Evolutionary conservation across 2,888 invertebrate genomes (phyloP), one percentile per base, ranked within the genome.

Genomic region (Cabera pusaria): DNA sequence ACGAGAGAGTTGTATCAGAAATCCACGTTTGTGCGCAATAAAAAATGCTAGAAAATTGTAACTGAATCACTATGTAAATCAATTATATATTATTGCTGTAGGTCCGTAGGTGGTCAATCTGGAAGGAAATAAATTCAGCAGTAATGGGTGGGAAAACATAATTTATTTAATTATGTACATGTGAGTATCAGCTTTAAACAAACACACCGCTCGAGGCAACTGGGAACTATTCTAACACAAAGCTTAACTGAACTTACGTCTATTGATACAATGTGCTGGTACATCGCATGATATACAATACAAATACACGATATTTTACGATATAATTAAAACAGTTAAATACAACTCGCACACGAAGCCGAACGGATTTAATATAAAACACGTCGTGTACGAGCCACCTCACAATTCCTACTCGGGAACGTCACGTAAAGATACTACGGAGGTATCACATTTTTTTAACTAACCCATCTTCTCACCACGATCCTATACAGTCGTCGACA

Each of bases 161-260:
- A 70, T 83, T 85, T 85, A 85, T 77, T 85, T 75, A 72, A 54
- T 67, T 83, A 84, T 81, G 69, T 85, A 86, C 86, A 86, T 79
- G 64, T 72, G 72, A 74, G 71, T 72, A 42, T 50, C 44, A 36
- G 41, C 40, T 59, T 74, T 73, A 75, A 59, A 75, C 74, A 71
- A 77, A 64, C 60, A 72, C 69, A 67, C 64, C 61, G 76, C 69
- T 66, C 52, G 43, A 50, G 54, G 64, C 65, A 55, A 60, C 52
- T 47, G 55, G 55, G 52, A 52, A 50, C 52, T 62, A 64, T 52
- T 49, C 60, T 61, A 67, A 72, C 75, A 75, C 68, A 74, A 74
- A 72, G 79, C 76, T 79, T 72, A 72, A 62, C 54, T 49, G 34
- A 46, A 63, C 28, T 46, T 41, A 39, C 38, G 25, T 27, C 36